Evolutionary conservation across 30 jellyfish, hydroid and myxozoan species (phyloP), one percentile per base, ranked within the genome.

Genomic region (Morbakka virulenta): DNA sequence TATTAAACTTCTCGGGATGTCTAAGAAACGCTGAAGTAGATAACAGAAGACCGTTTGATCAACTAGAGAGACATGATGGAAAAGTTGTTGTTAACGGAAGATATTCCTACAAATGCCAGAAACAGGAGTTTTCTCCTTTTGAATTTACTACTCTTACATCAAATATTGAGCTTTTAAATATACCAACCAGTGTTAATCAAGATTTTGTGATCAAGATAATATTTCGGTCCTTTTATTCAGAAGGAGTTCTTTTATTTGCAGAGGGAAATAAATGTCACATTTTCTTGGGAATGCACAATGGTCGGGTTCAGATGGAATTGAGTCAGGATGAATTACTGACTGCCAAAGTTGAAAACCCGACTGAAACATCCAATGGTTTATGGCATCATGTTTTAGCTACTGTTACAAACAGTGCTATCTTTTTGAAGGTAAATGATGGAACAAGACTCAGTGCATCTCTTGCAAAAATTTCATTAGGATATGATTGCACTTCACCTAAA

Each of bases 161-260:
- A 29, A 35, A 21, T 62, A 63, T 76, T 34, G 84, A 76, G 53
- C 71, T 85, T 2, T 69, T 84, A 2, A 63, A 78, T 2, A 52
- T 76, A 11, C 95, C 95, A 0, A 66, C 81, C 12, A 28, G 65
- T 12, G 62, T 20, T 1, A 52, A 32, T 2, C 49, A 78, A 21
- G 90, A 85, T 50, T 30, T 85, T 81, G 48, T 22, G 22, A 62
- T 85, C 35, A 74, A 67, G 32, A 21, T 85, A 73, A 67, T 64
- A 20, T 85, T 85, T 50, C 61, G 95, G 31, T 72, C 95, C 11
- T 76, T 74, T 62, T 85, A 76, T 51, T 52, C 96, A 68, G 87
- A 77, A 12, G 92, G 96, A 2, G 75, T 86, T 4, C 24, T 77
- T 23, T 84, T 86, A 2, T 78, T 21, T 50, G 87, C 88, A 20